Evolutionary conservation across 2,113 vertebrate genomes (phyloP), one percentile per base, ranked within the genome.

Genomic region (Prochilodus magdalenae): DNA sequence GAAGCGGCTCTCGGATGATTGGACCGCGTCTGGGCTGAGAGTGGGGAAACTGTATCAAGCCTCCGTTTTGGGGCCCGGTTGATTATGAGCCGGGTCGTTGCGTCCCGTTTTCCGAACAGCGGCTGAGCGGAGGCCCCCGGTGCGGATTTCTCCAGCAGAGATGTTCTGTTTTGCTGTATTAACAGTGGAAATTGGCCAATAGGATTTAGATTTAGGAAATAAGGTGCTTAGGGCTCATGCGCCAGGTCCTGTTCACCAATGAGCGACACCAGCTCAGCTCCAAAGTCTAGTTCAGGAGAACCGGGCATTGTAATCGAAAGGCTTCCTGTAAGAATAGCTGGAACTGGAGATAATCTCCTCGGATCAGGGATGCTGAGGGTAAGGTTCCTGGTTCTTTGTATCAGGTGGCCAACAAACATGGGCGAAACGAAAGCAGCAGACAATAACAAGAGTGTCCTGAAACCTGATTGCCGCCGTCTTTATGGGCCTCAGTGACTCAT

Each of bases 181-280:
- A 73, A 73, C 63, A 84, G 74, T 65, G 72, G 74, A 86, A 77
- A 90, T 86, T 76, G 49, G 74, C 81, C 83, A 88, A 84, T 79
- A 73, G 86, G 85, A 83, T 81, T 86, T 80, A 75, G 63, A 60
- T 70, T 12, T 22, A 2, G 20, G 78, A 85, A 83, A 62, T 77
- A 60, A 87, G 86, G 82, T 79, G 90, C 89, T 92, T 92, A 91
- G 83, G 26, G 47, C 15, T 77, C 29, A 73, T 73, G 53, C 80
- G 79, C 82, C 66, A 49, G 76, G 12, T 57, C 27, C 11, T 62
- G 79, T 83, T 83, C 27, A 73, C 15, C 69, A 22, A 7, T 27
- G 67, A 10, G 20, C 14, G 20, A 29, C 7, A 47, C 15, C 40
- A 30, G 53, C 49, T 24, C 74, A 27, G 71, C 51, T 55, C 27